These are phyloP conservation scores for Conopomorpha cramerella DNA, from an alignment of 1,140 invertebrate genomes.

Conservation along the genomic window DNA sequence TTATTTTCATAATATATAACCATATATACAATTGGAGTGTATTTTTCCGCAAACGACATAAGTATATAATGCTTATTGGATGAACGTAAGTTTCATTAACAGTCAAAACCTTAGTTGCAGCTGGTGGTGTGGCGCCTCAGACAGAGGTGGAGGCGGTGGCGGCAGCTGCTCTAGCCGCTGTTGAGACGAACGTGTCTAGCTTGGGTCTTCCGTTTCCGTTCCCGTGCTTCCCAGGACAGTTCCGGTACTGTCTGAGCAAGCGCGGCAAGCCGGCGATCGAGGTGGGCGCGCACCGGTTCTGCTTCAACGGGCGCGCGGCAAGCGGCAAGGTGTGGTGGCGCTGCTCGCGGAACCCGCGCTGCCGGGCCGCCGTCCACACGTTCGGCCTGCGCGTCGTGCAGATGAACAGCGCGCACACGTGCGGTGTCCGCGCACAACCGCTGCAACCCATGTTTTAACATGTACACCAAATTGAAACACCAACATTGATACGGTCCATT, in stretches of 20 bases:
- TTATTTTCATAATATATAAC: too few species aligned
- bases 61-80: too few species aligned
- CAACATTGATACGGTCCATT: too few species aligned
- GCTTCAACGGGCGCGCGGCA: slow-evolving; percentile 50
- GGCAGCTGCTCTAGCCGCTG: slow-evolving; percentile 21
- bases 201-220: slow-evolving; percentile 45
- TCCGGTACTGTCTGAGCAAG: slow-evolving; percentile 52
- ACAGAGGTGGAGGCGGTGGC: slow-evolving; percentile 24
- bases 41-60: too few species aligned
- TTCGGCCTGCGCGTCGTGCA: slow-evolving; percentile 47
- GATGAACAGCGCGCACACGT: slow-evolving; percentile 51
- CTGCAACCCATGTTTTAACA: slow-evolving; percentile 46
- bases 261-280: slow-evolving; percentile 49
- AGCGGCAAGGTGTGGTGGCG: slow-evolving; percentile 56
- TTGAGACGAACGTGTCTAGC: slow-evolving; percentile 28
- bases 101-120: too few species aligned
- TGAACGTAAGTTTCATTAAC: too few species aligned
- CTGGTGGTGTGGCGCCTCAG: neutral
- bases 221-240: slow-evolving; percentile 49
- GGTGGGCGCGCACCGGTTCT: slow-evolving; percentile 48
- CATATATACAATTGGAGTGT: too few species aligned
- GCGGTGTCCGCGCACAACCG: slow-evolving; percentile 45
- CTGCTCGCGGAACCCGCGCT: slow-evolving; percentile 47
- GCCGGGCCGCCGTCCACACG: slow-evolving; percentile 48
- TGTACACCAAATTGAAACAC: slow-evolving; percentile 1